Evolutionary conservation across 2,888 invertebrate species (phyloP), one percentile per base, ranked within the genome.

Genomic region (Apodemia hepburni): DNA sequence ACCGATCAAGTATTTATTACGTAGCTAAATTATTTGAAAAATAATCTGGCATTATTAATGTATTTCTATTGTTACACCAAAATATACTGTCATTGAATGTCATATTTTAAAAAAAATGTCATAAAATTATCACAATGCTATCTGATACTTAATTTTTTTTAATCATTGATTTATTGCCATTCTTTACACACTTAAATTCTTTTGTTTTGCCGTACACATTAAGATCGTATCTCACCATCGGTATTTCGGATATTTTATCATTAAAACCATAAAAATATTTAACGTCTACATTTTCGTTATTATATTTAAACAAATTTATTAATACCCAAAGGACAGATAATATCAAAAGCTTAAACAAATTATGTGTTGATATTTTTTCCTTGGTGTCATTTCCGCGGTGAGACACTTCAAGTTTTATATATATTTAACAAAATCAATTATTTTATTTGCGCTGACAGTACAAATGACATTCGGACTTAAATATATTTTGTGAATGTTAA

Each of bases 351-450:
- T 18, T 69, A 70, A 78, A 76, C 78, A 81, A 75, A 54, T 54
- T 54, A 15, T 42, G 27, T 54, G 5, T 54, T 12, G 6, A 49
- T 49, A 18, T 18, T 27, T 27, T 51, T 54, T 54, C 65, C 58
- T 61, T 64, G 66, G 75, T 72, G 77, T 60, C 61, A 75, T 75
- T 81, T 84, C 84, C 83, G 74, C 81, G 81, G 85, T 80, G 73
- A 80, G 70, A 35, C 35, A 12, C 2, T 38, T 38, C 12, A 38
- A 38, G 79, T 79, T 73, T 72, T 72, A 60, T 58, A 61, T 58
- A 22, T 51, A n/a, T 22, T 66, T 64, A 12, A 64, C 62, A 59
- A 54, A 57, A 38, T 38, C 38, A 60, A 58, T 54, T 33, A 33
- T 63, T 59, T 66, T 62, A 63, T 65, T 68, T 61, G 45, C 59